phyloP scores from a whole-genome alignment of 2,888 invertebrate genomes.

The Ormyrus nitidulus region DNA sequence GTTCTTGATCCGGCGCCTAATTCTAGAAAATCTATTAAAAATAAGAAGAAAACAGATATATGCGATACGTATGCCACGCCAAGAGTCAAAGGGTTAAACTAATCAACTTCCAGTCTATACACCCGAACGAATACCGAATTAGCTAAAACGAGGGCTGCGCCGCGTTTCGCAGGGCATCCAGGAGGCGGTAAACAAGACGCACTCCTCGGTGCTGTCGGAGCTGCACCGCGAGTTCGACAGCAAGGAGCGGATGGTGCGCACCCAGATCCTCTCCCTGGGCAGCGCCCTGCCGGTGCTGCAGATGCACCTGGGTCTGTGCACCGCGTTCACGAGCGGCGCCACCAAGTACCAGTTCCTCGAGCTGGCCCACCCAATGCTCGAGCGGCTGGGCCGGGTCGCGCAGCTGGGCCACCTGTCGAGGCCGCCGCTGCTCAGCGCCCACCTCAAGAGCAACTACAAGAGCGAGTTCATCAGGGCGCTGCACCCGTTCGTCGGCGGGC shows the following conservation, averaged over 20 bases:
- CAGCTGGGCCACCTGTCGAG: slow-evolving; percentile 80
- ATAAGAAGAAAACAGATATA: too few species aligned
- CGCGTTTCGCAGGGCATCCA: slow-evolving; percentile 77
- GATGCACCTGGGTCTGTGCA: slow-evolving; percentile 83
- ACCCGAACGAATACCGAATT: too few species aligned
- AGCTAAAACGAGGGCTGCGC: too few species aligned
- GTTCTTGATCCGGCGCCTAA: too few species aligned
- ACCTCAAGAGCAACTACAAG: slow-evolving; percentile 78
- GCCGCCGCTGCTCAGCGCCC: slow-evolving; percentile 67
- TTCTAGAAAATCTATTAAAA: too few species aligned
- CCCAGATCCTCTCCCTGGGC: slow-evolving; percentile 78
- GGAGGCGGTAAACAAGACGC: slow-evolving; percentile 82
- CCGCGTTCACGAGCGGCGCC: slow-evolving; percentile 83
- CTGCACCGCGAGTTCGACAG: slow-evolving; percentile 81
- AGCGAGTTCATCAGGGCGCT: slow-evolving; percentile 81
- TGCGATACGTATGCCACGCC: too few species aligned
- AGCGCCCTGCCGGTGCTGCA: slow-evolving; percentile 83
- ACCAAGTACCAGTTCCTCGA: slow-evolving; percentile 86
- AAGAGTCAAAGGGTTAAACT: too few species aligned
- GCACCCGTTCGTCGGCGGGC: slow-evolving; percentile 78
- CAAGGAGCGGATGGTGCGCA: slow-evolving; percentile 78
- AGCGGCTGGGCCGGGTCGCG: slow-evolving; percentile 81
- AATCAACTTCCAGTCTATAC: too few species aligned
- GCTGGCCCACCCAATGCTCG: slow-evolving; percentile 82
- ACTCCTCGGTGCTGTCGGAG: slow-evolving; percentile 81